Base-by-base conservation (phyloP, 2,797 vertebrate genomes). In the Mareca penelope region DNA sequence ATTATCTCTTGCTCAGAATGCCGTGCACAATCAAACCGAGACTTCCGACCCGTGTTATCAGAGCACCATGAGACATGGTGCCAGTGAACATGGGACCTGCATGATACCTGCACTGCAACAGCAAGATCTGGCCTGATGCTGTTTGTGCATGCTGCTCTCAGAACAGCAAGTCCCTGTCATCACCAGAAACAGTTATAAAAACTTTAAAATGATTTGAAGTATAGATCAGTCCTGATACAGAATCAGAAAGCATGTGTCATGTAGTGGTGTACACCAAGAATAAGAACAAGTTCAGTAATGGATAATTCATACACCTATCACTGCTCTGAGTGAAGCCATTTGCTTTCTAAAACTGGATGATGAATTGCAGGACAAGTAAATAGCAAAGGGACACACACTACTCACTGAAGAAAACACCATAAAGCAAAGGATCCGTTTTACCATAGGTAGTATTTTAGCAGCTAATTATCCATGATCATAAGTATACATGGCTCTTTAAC, bases 11-110 rank as follows among this genome's bases (percentile, higher is more conserved):
- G 1, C 15, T 4, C 64, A 11, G 39, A 5, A 35, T 40, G 50
- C 42, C 53, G 1, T 6, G 22, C 26, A 4, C 37, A 9, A 7
- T 10, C 31, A 11, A 11, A 23, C 8, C 2, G 0, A 28, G 46
- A 11, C 17, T 9, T n/a, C 61, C 7, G 22, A 35, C 33, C 55
- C 35, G 0, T 2, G 55, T 4, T 37, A 39, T 4, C 7, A 0
- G 14, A 56, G 44, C 6, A 15, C 57, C 37, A 14, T 2, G 5
- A 56, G n/a, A 28, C 31, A 5, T 0, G 0, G 12, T 19, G 21
- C 12, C 10, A 8, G 7, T 2, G 57, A 44, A 12, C 31, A 13
- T 0, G 22, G 44, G 57, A 35, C 35, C 57, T 37, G 33, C 57
- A 29, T 29, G 22, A 17, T 23, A 29, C 52, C 52, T 29, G 50